Base-by-base conservation (phyloP, 2,797 vertebrate species). In the Amblyopsis hoosieri region DNA sequence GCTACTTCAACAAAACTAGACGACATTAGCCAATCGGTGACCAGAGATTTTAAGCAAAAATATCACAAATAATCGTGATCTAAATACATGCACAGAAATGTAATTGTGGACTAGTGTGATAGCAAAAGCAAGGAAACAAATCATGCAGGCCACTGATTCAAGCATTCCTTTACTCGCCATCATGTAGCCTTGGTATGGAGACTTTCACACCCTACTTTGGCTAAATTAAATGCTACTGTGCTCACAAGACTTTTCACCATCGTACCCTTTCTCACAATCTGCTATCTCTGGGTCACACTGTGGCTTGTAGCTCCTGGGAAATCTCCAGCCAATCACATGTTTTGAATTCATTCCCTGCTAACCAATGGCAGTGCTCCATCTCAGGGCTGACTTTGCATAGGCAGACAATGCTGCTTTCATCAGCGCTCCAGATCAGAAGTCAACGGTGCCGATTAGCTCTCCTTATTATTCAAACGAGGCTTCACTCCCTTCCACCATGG, bases 401-500 rank as follows among this genome's bases (percentile, higher is more conserved):
- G 5, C 64, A 61, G 68, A 74, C 15, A 46, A 78, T 29, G 71
- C 54, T n/a, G 79, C 77, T 69, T 67, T 73, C 68, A 76, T 86
- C 71, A 76, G 78, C 62, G 76, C 66, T 78, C 59, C 67, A 70
- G 75, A 81, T 54, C 68, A 82, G 79, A 55, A 58, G 33, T 66
- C 45, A 10, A 52, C 47, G 47, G 64, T 54, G 74, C 66, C 52
- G 49, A 64, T 73, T 15, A 4, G 57, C 64, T 76, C 65, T 4
- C 37, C 69, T 71, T 60, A 59, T 69, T 69, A 69, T 61, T 61
- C 33, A 53, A 55, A 57, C 46, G 56, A 77, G 63, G 33, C 54
- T 65, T 67, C 62, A 33, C 64, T 69, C 60, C 64, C 23, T 29
- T 29, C 23, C 23, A 29, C 23, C 23, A 29, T 29, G 23, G 23